A percentile compares a stretch with the other conserved stretches of the same genome.
Conservation (phyloP, 2,113 vertebrate species). For the Calyptomena viridis region DNA sequence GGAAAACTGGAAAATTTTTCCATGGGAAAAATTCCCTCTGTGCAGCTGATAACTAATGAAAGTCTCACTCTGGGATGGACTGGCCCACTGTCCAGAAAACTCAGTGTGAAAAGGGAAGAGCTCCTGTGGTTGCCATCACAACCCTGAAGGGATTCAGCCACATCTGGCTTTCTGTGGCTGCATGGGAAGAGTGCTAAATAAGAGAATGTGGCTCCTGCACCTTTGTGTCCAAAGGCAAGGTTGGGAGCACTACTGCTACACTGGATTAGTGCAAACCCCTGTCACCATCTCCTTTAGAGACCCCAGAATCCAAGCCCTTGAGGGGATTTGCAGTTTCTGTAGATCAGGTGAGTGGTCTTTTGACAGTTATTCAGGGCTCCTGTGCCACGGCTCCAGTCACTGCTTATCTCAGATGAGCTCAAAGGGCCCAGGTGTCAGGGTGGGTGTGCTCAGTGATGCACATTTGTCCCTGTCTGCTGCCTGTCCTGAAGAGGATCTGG, state of each 20-base stretch:
- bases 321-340: background rate
- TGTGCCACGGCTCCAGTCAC: background rate
- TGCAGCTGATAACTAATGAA: background rate
- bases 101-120: background rate
- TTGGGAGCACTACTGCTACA: background rate
- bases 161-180: background rate
- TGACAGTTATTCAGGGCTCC: background rate
- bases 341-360: background rate
- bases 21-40: background rate
- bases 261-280: background rate
- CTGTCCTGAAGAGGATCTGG: background rate
- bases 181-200: background rate
- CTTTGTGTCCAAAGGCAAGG: background rate
- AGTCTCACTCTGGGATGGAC: background rate
- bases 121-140: background rate
- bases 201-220: too few species aligned
- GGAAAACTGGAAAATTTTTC: too few species aligned
- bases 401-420: background rate
- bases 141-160: background rate
- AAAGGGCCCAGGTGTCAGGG: accelerated
- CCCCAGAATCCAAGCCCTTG: accelerated
- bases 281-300: background rate
- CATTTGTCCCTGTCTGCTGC: background rate
- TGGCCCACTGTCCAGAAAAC: background rate
- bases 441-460: background rate